Evolutionary conservation across 2,113 vertebrate species (phyloP), one percentile per base, ranked within the genome.

Genomic region (Halcyon senegalensis): DNA sequence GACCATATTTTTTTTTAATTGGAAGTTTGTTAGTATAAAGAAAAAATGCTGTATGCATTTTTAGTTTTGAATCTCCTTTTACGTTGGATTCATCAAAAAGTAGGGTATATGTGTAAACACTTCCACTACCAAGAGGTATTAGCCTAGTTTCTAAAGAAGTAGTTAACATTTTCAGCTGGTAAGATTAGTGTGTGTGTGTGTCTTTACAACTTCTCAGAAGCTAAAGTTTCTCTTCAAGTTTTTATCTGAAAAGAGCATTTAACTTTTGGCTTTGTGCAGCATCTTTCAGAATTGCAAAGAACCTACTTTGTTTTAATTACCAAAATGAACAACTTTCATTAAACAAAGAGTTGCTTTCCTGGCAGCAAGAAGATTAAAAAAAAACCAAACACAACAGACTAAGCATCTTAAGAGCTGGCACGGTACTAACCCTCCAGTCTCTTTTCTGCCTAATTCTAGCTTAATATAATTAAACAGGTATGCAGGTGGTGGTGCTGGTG

Each of bases 81-180:
- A 77, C 91, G 87, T 91, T 68, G 30, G 69, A 69, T 94, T 90
- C 91, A 92, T 95, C 28, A 66, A 94, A 95, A 96, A 92, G 62
- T 89, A 92, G 69, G 31, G 19, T 81, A 84, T 82, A 59, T 82
- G 86, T 67, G 37, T 81, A 96, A 97, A 84, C 66, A 75, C 43
- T 89, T 96, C 58, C 21, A 67, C 69, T 95, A 97, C 67, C 44
- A 90, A 84, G 88, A 70, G 55, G n/a, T 91, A 87, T 96, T 97
- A 93, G 30, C 55, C 69, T 96, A 82, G 51, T 85, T 95, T 95
- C 84, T 84, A 86, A 90, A 82, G 74, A 94, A 41, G 72, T 93
- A 64, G 84, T 95, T 90, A 93, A 59, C 48, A 88, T 92, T 96
- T 95, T 41, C 77, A 90, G 58, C 64, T 90, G 39, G 35, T 95